Evolutionary conservation across 2,797 vertebrate genomes (phyloP).

Genomic region (Myripristis murdjan): DNA sequence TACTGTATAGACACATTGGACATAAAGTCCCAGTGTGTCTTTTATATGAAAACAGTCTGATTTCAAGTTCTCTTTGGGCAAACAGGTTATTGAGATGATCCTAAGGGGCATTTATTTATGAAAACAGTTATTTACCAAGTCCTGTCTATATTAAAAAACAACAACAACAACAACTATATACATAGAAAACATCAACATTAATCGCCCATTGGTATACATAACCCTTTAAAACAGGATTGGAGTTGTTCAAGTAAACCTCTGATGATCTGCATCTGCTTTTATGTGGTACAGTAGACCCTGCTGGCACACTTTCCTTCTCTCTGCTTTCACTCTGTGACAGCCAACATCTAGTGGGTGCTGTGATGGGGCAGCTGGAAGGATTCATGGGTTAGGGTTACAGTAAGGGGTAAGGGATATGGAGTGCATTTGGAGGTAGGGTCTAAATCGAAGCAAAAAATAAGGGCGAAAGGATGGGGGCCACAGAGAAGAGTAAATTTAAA

Average conservation of each 20-base stretch:
- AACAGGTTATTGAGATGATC: neutral
- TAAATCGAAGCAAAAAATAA: conserved; percentile 22
- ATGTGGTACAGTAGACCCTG: neutral
- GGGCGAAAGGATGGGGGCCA: conserved; percentile 3
- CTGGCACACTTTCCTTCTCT: conserved; percentile 11
- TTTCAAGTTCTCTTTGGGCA: neutral
- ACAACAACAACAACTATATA: conserved; percentile 50
- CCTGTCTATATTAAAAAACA: conserved; percentile 20
- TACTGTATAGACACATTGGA: neutral
- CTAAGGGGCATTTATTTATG: neutral
- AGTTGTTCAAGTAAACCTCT: conserved; percentile 42
- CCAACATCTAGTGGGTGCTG: conserved; percentile 10
- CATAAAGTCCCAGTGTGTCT: conserved; percentile 1
- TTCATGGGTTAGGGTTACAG: conserved; percentile 37
- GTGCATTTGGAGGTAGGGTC: conserved; percentile 7
- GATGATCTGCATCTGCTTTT: conserved; percentile 4
- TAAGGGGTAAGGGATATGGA: conserved; percentile 23
- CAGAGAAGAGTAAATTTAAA: conserved; percentile 12
- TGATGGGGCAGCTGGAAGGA: conserved; percentile 18
- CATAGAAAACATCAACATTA: conserved; percentile 20
- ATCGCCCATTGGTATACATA: conserved; percentile 28
- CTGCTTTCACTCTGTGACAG: conserved; percentile 15
- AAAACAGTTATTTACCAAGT: neutral
- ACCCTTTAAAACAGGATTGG: conserved; percentile 55
- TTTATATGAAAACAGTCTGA: neutral